Base-by-base conservation (phyloP, 2,888 invertebrate genomes). In the Brassicogethes aeneus region DNA sequence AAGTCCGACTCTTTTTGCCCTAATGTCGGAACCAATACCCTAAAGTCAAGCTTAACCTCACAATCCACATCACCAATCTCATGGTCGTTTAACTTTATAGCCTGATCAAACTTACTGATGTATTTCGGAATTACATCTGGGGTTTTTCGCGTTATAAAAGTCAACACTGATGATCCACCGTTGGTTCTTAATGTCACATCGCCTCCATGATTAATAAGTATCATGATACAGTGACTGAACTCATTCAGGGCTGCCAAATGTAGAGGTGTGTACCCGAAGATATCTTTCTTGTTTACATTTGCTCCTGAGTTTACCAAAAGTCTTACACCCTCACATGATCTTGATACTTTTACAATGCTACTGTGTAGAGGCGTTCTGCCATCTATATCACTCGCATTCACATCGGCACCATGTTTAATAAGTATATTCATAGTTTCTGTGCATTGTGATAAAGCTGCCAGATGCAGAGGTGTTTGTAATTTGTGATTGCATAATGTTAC, bases 31-130 rank as follows among this genome's bases (percentile, higher is more conserved):
- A 85, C 75, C 50, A 82, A 63, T 39, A 80, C 65, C 57, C 73
- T 62, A 63, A 81, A 72, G 59, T 83, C 82, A 37, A 83, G 61
- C 61, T 79, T 82, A 2, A 89, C 72, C 62, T 89, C 88, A 54
- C 89, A 89, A 59, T 90, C 89, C 0, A 87, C 85, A 53, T 90
- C 89, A 0, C 87, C 87, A 15, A 89, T 72, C 61, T 90, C 89
- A 55, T 89, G 87, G 56, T 89, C 89, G 55, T 84, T 85, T 3
- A 86, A 74, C 50, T 81, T 80, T 10, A 89, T 82, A 0, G 86
- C 81, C 29, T 80, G 74, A 53, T 88, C 86, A 34, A 89, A 74
- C 59, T 85, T 82, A 23, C 51, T 42, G 3, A 64, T 54, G 42
- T 66, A 67, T 44, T 82, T 77, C 0, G 85, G 82, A 33, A 89